Evolutionary conservation across 2,888 invertebrate genomes (phyloP).

Genomic region (Leucozona laternaria): DNA sequence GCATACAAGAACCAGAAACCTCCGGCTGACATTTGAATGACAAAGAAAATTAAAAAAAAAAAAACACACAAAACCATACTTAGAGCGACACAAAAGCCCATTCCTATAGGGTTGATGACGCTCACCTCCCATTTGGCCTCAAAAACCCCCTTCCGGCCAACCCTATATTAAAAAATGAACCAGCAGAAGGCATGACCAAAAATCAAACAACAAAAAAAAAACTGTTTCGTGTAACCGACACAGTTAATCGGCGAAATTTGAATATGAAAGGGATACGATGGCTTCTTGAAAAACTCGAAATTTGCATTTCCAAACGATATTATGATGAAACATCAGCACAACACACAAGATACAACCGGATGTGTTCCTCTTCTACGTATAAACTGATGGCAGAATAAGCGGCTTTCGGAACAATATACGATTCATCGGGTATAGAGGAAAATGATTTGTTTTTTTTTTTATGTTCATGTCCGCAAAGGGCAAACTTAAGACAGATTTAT

Average conservation of each 20-base stretch:
- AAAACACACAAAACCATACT: constrained; percentile 60
- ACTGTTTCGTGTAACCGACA: constrained; percentile 69
- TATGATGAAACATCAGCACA: constrained; percentile 27
- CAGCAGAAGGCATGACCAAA: constrained; percentile 33
- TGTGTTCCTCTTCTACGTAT: constrained; percentile 37
- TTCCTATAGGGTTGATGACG: constrained; percentile 52
- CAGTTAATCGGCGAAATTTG: constrained; percentile 74
- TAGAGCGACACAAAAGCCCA: constrained; percentile 57
- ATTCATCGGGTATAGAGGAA: constrained; percentile 42
- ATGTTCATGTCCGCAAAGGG: constrained; percentile 53
- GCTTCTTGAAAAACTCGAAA: constrained; percentile 60
- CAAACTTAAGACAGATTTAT: constrained; percentile 45
- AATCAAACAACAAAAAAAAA: constrained; percentile 28
- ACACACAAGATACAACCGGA: constrained; percentile 42
- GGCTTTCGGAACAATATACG: constrained; percentile 51
- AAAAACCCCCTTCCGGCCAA: constrained; percentile 44
- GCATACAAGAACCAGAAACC: constrained; percentile 48
- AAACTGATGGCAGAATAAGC: constrained; percentile 32
- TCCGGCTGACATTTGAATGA: constrained; percentile 53
- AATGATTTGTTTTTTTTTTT: constrained; percentile 63
- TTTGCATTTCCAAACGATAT: constrained; percentile 58
- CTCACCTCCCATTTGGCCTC: constrained; percentile 68
- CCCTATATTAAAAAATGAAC: constrained; percentile 39
- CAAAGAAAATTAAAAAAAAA: constrained; percentile 35
- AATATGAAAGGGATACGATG: constrained; percentile 66